Evolutionary conservation across 1,140 invertebrate species (phyloP).

Genomic region (Carposina sasakii): DNA sequence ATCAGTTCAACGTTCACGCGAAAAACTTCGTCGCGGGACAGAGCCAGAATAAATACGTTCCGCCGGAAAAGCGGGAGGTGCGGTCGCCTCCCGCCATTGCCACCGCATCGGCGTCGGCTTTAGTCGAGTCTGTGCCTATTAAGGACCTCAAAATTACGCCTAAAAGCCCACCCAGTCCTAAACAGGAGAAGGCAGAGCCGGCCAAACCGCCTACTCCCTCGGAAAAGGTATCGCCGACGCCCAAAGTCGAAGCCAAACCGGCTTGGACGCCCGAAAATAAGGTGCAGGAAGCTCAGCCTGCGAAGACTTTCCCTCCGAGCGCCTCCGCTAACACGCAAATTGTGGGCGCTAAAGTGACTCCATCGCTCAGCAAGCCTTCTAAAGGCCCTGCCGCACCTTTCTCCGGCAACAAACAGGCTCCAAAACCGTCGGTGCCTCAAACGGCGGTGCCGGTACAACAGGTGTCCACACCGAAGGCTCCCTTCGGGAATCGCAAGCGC

Average conservation of each 20-base stretch:
- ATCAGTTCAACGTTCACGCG: constrained; percentile 69
- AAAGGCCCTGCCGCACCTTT: constrained; percentile 58
- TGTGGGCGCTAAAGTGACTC: constrained; percentile 37
- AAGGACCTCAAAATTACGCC: constrained; percentile 67
- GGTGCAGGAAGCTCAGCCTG: constrained; percentile 21
- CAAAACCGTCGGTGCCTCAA: constrained; percentile 51
- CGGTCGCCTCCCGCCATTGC: constrained; percentile 33
- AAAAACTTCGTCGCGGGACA: constrained; percentile 68
- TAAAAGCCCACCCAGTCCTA: constrained; percentile 48
- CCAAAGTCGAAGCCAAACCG: constrained; percentile 51
- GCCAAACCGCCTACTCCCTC: constrained; percentile 30
- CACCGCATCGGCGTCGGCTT: constrained; percentile 25
- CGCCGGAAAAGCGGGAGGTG: constrained; percentile 51
- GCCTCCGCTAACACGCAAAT: constrained; percentile 27
- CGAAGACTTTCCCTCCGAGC: constrained; percentile 41
- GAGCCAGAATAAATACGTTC: constrained; percentile 36
- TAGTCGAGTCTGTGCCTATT: constrained; percentile 53
- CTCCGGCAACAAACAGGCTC: constrained; percentile 45
- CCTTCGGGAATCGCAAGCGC: constrained; percentile 64
- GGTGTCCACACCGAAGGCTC: constrained; percentile 59
- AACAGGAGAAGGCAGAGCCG: constrained; percentile 26
- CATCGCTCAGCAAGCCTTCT: constrained; percentile 39
- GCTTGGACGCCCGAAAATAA: constrained; percentile 50
- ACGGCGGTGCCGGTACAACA: constrained; percentile 59
- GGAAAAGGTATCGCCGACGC: constrained; percentile 49